Evolutionary conservation across 2,797 vertebrate species (phyloP).

Genomic region (Aldrovandia affinis): DNA sequence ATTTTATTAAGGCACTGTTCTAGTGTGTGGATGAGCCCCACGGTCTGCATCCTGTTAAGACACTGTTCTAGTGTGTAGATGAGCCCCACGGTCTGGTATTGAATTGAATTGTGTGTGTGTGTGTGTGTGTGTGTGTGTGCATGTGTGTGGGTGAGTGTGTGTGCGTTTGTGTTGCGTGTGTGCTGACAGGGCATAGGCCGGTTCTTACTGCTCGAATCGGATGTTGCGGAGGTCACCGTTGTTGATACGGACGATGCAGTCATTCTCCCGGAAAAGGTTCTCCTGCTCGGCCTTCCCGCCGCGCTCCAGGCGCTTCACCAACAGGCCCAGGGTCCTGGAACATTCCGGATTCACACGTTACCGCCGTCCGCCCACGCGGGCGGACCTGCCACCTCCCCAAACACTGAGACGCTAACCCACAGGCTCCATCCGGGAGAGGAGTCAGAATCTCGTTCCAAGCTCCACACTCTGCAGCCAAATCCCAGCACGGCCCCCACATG

Average conservation of each 20-base stretch:
- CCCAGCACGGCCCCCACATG: not conserved
- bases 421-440: too few species aligned
- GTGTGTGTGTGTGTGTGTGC: too few species aligned
- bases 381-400: not conserved
- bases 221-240: conserved; percentile 90
- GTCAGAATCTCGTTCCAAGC: too few species aligned
- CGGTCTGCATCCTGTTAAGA: too few species aligned
- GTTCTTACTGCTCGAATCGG: conserved; percentile 84
- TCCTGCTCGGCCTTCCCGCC: conserved; percentile 94
- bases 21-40: too few species aligned
- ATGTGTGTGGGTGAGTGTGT: too few species aligned
- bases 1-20: too few species aligned
- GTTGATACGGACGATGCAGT: conserved; percentile 96
- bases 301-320: conserved; percentile 52
- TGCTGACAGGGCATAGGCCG: conserved; percentile 60
- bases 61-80: too few species aligned
- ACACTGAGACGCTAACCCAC: not conserved
- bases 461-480: not conserved
- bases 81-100: too few species aligned
- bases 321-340: conserved; percentile 72
- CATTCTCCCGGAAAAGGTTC: conserved; percentile 92
- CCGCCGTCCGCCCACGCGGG: not conserved
- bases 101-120: too few species aligned
- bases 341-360: conserved; percentile 52
- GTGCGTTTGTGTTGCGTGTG: too few species aligned